Base-by-base conservation (phyloP, 2,888 invertebrate species). In the Hirtodrosophila confusa region DNA sequence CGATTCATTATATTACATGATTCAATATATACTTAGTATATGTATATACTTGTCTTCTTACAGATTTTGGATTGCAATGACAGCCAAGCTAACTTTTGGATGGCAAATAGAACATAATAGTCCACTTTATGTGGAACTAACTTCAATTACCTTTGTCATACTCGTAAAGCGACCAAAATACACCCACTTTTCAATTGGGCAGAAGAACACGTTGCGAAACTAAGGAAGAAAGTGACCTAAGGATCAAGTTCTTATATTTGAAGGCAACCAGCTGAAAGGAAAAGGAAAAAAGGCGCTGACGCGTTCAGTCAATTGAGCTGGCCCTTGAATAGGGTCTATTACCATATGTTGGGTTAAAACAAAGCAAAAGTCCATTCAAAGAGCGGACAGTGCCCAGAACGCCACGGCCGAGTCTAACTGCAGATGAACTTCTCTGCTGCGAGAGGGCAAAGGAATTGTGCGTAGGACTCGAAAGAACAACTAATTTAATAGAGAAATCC, bases 401-500 rank as follows among this genome's bases (percentile, higher is more conserved):
- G 49, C 29, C 49, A 27, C 9, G 63, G 29, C 24, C 24, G 36
- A 27, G 39, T 58, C 64, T 77, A 72, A 79, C 77, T 79, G 80
- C 78, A 71, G 77, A 78, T 78, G 78, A 78, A 69, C 53, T 45
- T 39, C 31, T 49, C 49, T 35, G 35, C 36, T 37, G 53, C 33
- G 50, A 54, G 54, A 43, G 23, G 36, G 40, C 50, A 51, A 67
- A 36, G 11, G 48, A 63, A 71, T 62, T 72, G 67, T 63, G 74
- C 53, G 45, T 56, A 67, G 73, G 27, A 56, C 57, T 53, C 31
- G 33, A 57, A 39, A 44, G 54, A 63, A 50, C 57, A 53, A 43
- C 65, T 60, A 62, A 65, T 40, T 55, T 64, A 62, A 76, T 70
- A 70, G 70, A 66, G 80, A 63, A 65, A 75, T 77, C 71, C 77